Conservation (phyloP, 2,113 vertebrate genomes). For the Panurus biarmicus region DNA sequence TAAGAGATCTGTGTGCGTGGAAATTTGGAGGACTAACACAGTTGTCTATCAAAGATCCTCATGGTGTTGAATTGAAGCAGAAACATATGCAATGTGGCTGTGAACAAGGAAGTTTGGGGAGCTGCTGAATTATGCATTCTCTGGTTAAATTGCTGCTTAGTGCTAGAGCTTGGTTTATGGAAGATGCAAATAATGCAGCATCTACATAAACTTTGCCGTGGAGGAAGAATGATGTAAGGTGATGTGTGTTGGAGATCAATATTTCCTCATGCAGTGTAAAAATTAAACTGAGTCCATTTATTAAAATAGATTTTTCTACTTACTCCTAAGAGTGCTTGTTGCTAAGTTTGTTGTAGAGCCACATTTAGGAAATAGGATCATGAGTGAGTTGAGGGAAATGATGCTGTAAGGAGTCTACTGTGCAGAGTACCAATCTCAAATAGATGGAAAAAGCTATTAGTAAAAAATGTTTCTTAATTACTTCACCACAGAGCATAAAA, state of each 20-base stretch:
- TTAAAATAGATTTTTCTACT: background rate
- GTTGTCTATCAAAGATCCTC: slow-evolving; percentile 4
- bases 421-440: background rate
- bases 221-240: background rate
- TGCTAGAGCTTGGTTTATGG: background rate
- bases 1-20: background rate
- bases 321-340: background rate
- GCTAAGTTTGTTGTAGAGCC: slow-evolving; percentile 26
- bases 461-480: background rate
- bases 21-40: background rate
- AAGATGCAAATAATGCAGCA: background rate
- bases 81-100: background rate
- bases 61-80: background rate
- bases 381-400: background rate
- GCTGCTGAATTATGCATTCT: slow-evolving; percentile 3
- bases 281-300: background rate
- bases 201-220: background rate
- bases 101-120: background rate
- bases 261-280: background rate
- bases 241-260: background rate
- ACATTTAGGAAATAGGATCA: slow-evolving; percentile 18
- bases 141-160: background rate
- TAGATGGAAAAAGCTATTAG: slow-evolving; percentile 7
- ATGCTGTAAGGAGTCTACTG: background rate
- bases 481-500: background rate